phyloP scores from a whole-genome alignment of 2,113 vertebrate species.

The Pelusios castaneus region DNA sequence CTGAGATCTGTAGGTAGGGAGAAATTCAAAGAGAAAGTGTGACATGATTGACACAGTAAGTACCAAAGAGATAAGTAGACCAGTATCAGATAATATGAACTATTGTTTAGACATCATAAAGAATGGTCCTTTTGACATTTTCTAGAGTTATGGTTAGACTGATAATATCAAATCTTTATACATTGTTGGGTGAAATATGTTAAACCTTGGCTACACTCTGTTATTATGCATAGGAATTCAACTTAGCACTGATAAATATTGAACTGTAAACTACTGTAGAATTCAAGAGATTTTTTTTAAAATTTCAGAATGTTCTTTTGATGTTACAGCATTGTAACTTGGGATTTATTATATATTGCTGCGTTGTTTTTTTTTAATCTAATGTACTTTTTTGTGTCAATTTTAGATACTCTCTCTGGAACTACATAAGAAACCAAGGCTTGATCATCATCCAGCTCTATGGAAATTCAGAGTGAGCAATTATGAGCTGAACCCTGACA shows the following conservation, averaged over 20 bases:
- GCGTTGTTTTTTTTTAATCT: constrained; percentile 54
- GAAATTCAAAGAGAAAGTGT: neutral
- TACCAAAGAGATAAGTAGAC: neutral
- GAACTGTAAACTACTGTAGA: neutral
- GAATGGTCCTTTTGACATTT: neutral
- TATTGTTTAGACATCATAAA: neutral
- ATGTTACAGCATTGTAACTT: neutral
- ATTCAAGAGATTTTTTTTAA: neutral
- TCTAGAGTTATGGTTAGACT: neutral
- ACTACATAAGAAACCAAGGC: constrained; percentile 26
- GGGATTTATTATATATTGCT: fast-evolving
- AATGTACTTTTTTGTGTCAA: constrained; percentile 13
- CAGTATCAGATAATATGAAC: neutral
- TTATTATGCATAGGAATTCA: neutral
- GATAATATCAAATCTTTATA: neutral
- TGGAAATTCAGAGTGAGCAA: neutral
- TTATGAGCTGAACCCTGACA: constrained; percentile 11
- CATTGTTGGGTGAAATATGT: neutral
- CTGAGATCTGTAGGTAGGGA: neutral
- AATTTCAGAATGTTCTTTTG: constrained; percentile 26
- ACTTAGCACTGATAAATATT: neutral
- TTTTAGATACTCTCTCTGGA: constrained; percentile 2
- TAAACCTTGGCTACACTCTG: neutral
- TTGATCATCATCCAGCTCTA: constrained; percentile 11
- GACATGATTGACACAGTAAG: neutral